Base-by-base conservation (phyloP, 2,888 invertebrate genomes). In the Leptothorax acervorum region DNA sequence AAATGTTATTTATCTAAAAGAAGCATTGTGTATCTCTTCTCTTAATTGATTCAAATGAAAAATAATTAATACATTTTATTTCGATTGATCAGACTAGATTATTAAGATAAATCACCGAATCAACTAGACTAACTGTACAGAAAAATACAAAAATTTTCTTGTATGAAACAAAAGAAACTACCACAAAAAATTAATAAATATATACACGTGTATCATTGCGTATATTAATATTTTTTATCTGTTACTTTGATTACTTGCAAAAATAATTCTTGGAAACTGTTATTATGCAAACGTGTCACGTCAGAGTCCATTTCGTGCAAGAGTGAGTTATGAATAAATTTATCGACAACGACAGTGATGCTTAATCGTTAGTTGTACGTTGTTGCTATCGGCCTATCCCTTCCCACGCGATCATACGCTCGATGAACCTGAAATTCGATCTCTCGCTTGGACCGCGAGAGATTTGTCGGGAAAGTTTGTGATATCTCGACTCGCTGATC, bases 401-500 rank as follows among this genome's bases (percentile, higher is more conserved):
- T 39, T 8, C 23, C 45, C n/a, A 31, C 9, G 35, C 70, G 79
- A 79, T 79, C 70, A 60, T 70, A 48, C 39, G 60, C 70, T 79
- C 70, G 55, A 42, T 74, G 23, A 35, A 78, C 51, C 63, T 60
- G 87, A 87, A 71, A 85, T 79, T 87, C 85, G 63, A 63, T 82
- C 75, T 84, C 45, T 63, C 57, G 66, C 68, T 57, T 66, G 85
- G 39, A 66, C 48, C 70, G n/a, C 71, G 60, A 11, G 71, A 60
- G 87, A 87, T 87, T 85, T 85, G 83, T 73, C 85, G 65, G 62
- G 48, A 31, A 88, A 88, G 88, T 88, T 88, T 62, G 75, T n/a
- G 65, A 85, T 73, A 83, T 74, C 74, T 74, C 39, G 74, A 53
- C n/a, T n/a, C 68, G 35, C 28, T 18, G 60, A 71, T 76, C 84